Base-by-base conservation (phyloP, 2,797 vertebrate genomes). In the Rallus crepitans region DNA sequence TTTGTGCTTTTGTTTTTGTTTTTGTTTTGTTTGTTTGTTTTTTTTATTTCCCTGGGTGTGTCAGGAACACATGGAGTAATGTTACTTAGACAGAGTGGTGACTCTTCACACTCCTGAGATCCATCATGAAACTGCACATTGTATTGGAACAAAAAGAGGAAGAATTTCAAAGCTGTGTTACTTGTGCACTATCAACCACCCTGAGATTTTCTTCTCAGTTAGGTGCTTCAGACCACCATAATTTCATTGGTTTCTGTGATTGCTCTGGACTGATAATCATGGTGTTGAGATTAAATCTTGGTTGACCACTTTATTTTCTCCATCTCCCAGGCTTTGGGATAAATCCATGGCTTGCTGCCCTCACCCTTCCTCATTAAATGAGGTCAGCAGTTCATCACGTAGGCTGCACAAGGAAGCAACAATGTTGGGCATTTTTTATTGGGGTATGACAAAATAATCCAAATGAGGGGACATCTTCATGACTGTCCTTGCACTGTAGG, bases 401-500 rank as follows among this genome's bases (percentile, higher is more conserved):
- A 50, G 11, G 30, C n/a, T 89, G 45, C 24, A 35, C 7, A 61
- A 78, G 50, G 65, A 71, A 90, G 47, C 2, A 1, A 64, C 27
- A 73, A 31, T 23, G 7, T 14, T 10, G 16, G 6, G 9, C 12
- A 6, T 27, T 40, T 82, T 65, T 20, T 52, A 7, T 7, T 3
- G 18, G 28, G 3, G 4, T 31, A 48, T 25, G 24, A 50, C 25
- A 12, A 28, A 76, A 17, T 8, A 70, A 37, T 5, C 14, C 14
- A 39, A 45, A 31, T 3, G 19, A 66, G 35, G 70, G 13, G 18
- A 25, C 6, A 31, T 12, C 21, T 28, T 65, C 18, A 7, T 12
- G 37, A 5, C 19, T 2, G 2, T 19, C n/a, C 11, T 81, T 65
- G 33, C 7, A 53, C 18, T 0, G 0, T 9, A 15, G 30, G 17